Base-by-base conservation (phyloP, 2,888 invertebrate genomes). In the Apantesis nais region DNA sequence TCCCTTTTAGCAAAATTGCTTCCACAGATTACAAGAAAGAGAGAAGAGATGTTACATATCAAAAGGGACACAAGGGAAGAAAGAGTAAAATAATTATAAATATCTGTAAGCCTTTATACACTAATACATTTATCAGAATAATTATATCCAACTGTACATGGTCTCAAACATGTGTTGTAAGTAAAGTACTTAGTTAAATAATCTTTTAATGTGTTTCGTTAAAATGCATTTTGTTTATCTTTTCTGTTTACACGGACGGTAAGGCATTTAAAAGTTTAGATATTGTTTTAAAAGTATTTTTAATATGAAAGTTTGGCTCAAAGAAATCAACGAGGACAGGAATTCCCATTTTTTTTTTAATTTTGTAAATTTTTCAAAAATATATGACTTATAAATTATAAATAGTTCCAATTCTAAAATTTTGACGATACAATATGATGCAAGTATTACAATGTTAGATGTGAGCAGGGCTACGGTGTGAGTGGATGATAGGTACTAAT, bases 351-450 rank as follows among this genome's bases (percentile, higher is more conserved):
- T 72, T 69, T 72, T 22, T 64, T 44, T 48, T 48, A 82, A 80
- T 82, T 80, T 82, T 91, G 91, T 92, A 92, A 90, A 92, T 84
- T 85, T 87, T 83, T 92, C 92, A 86, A 92, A 92, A 92, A 92
- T 89, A 89, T 89, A 86, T 89, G 73, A 85, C 83, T 86, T 88
- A 84, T 76, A 85, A 88, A 85, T 76, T 78, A 77, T 79, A 82
- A 77, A 80, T 78, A 78, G 70, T 74, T 63, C 74, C 68, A 75
- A 78, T 82, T 70, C 62, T 65, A 73, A 72, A 76, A 78, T 80
- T 75, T 75, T 73, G 69, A 74, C 60, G 68, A 72, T 60, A 63
- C 48, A 69, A 60, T 72, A 71, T 67, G 64, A 76, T 60, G 29
- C n/a, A 76, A 70, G 62, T 67, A 41, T 68, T 16, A 41, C 71